These are phyloP conservation scores for Haliclona indistincta DNA, from an alignment of 37 sponge, comb jelly and placozoan genomes.

Conservation along the genomic window DNA sequence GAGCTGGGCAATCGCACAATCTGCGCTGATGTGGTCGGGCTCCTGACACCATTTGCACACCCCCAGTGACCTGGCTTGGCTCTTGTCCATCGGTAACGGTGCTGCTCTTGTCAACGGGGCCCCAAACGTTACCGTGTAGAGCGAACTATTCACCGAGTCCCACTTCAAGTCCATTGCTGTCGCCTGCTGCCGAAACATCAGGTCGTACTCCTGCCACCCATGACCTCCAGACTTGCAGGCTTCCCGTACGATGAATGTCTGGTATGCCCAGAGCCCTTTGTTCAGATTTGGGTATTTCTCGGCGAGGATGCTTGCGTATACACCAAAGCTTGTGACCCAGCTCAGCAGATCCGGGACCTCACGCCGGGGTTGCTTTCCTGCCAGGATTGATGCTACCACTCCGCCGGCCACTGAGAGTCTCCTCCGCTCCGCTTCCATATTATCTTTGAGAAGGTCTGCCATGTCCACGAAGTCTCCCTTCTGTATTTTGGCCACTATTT, in stretches of 20 bases:
- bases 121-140: slow-evolving; percentile 3
- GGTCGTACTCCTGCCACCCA: slow-evolving; percentile 14
- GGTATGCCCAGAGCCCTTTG: slow-evolving; percentile 1
- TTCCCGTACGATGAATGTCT: slow-evolving; percentile 1
- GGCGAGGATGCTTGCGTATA: neutral
- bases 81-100: no score
- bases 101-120: neutral
- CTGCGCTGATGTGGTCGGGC: no score
- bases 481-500: slow-evolving; percentile 5
- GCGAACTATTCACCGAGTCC: neutral
- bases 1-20: no score
- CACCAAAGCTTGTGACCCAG: slow-evolving; percentile 7
- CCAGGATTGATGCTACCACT: no score
- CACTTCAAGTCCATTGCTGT: no score
- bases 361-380: no score
- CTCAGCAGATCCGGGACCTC: slow-evolving; percentile 7
- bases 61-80: no score
- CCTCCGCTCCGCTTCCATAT: slow-evolving; percentile 10
- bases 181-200: slow-evolving; percentile 6
- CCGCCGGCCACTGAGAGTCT: neutral
- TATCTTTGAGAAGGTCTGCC: no score
- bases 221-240: slow-evolving; percentile 3
- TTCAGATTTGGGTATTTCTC: neutral
- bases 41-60: no score
- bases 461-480: slow-evolving; percentile 29